Conservation (phyloP, 2,113 vertebrate species). For the Peucedramus taeniatus region DNA sequence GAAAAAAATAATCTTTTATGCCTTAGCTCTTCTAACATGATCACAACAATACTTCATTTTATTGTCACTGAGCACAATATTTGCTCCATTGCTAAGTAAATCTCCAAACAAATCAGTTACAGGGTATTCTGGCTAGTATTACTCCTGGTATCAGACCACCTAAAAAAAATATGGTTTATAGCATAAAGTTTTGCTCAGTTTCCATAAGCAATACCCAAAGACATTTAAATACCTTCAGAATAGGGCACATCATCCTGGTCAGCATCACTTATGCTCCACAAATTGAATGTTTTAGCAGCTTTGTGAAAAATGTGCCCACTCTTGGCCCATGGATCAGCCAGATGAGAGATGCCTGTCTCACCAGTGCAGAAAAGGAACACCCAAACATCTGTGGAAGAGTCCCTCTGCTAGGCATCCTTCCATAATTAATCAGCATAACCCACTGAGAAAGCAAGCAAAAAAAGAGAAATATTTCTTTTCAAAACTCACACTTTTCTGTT, state of each 20-base stretch:
- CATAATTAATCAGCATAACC: not conserved
- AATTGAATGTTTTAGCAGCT: not conserved
- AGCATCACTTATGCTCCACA: not conserved
- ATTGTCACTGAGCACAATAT: not conserved
- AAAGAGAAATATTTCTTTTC: not conserved
- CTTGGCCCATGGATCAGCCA: not conserved
- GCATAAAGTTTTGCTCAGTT: not conserved
- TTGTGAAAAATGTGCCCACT: not conserved
- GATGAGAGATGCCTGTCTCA: not conserved
- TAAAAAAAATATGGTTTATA: not conserved
- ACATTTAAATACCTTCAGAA: not conserved
- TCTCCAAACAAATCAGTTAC: not conserved
- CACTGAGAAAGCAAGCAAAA: not conserved
- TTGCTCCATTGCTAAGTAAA: not conserved
- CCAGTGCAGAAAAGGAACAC: not conserved
- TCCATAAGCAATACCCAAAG: not conserved
- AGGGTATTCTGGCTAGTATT: not conserved
- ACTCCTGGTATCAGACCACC: not conserved
- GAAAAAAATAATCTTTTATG: not conserved
- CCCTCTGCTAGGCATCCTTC: not conserved
- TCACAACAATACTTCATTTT: not conserved
- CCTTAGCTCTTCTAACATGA: not conserved
- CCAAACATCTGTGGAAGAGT: not conserved
- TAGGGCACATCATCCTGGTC: fast-evolving
- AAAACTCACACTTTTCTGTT: not conserved